Conservation (phyloP, 2,113 vertebrate genomes). For the Mesitornis unicolor region DNA sequence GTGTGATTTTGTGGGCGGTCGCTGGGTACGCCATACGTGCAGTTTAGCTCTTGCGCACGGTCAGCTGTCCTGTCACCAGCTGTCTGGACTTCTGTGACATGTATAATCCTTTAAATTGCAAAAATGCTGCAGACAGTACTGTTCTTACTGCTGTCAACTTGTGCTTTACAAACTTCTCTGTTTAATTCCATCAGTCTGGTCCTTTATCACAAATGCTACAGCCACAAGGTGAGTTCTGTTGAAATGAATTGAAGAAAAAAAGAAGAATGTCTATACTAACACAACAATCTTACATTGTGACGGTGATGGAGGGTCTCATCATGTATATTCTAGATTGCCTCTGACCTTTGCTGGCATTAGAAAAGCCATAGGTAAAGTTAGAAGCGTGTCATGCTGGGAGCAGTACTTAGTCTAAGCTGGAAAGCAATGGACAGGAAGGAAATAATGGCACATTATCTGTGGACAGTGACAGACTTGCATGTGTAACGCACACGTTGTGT, state of each 20-base stretch:
- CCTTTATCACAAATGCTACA: neutral
- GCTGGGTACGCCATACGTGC: neutral
- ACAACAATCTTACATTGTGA: neutral
- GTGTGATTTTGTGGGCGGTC: neutral
- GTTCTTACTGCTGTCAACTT: neutral
- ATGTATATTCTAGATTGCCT: neutral
- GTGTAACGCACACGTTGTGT: fast-evolving
- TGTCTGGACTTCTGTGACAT: neutral
- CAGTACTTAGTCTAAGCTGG: neutral
- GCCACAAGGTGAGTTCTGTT: neutral
- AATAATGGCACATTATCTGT: neutral
- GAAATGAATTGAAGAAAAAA: neutral
- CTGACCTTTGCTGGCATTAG: neutral
- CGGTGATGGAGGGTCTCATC: neutral
- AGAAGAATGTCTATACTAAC: neutral
- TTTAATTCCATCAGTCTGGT: neutral
- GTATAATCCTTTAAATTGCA: neutral
- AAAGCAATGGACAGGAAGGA: neutral
- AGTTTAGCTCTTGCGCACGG: neutral
- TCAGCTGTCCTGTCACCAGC: neutral
- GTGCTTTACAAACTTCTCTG: neutral
- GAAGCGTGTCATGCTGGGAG: neutral
- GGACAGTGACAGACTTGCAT: neutral
- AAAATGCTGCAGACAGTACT: neutral
- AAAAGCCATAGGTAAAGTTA: neutral